A percentile compares a stretch with the other conserved stretches of the same genome.
These are phyloP conservation scores for Hystrix brachyura DNA, from an alignment of 2,113 vertebrate species.

Conservation along the genomic window DNA sequence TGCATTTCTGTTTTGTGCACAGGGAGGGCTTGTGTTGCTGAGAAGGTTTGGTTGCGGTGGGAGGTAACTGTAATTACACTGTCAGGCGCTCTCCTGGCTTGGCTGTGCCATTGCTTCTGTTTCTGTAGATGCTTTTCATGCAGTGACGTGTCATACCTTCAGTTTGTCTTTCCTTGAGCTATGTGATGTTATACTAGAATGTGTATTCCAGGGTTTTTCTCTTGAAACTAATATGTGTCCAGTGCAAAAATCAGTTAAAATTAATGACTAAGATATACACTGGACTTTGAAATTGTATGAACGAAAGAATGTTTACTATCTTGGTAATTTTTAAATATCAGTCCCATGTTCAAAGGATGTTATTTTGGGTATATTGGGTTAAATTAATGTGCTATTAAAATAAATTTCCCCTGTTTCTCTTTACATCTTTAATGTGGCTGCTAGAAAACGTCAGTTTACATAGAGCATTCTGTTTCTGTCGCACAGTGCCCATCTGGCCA, in stretches of 20 bases:
- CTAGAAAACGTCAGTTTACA: not conserved
- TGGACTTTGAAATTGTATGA: slow-evolving; percentile 30
- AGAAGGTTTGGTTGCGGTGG: not conserved
- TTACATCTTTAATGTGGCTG: not conserved
- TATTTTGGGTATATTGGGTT: not conserved
- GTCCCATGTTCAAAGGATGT: not conserved
- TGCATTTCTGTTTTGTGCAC: not conserved
- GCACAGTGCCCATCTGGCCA: not conserved
- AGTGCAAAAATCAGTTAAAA: slow-evolving; percentile 6
- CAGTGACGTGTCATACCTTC: not conserved
- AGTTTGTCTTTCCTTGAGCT: not conserved
- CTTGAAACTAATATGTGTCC: not conserved
- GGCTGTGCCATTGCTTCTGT: not conserved
- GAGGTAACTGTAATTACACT: not conserved
- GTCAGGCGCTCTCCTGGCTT: not conserved
- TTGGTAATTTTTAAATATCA: not conserved
- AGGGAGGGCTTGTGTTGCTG: not conserved
- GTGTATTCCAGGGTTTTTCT: not conserved
- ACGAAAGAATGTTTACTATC: not conserved
- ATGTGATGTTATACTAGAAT: not conserved
- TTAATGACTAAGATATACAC: not conserved
- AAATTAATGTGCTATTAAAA: slow-evolving; percentile 5
- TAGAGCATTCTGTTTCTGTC: slow-evolving; percentile 6
- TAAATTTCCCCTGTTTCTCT: slow-evolving; percentile 27
- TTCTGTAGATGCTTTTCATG: slow-evolving; percentile 7